Percentiles rank a stretch among this genome's conserved stretches.
These are phyloP conservation scores for Antigone vipio DNA, from an alignment of 2,113 vertebrate species.

Conservation along the genomic window DNA sequence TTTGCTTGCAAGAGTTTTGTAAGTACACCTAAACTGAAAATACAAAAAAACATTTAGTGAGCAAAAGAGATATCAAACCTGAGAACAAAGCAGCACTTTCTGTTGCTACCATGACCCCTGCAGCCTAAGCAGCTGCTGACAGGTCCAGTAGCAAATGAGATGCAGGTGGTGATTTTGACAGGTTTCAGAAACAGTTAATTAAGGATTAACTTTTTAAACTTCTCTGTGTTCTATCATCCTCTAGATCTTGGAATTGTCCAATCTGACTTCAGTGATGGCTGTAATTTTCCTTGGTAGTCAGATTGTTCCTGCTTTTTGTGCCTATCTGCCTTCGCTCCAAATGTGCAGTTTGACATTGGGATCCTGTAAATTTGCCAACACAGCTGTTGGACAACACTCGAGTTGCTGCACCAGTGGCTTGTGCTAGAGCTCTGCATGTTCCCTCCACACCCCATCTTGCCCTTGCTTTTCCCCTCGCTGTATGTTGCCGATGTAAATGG, in stretches of 20 bases:
- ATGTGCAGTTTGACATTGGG: not conserved
- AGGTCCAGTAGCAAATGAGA: not conserved
- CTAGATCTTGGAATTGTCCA: not conserved
- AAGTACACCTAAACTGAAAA: not conserved
- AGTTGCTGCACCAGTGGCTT: not conserved
- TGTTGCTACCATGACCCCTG: not conserved
- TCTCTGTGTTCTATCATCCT: not conserved
- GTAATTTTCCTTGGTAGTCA: not conserved
- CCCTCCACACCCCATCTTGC: accelerated
- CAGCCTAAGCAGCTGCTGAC: conserved; percentile 4
- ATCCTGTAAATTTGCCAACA: not conserved
- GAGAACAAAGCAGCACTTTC: not conserved
- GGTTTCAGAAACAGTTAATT: not conserved
- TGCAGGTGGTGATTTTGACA: not conserved
- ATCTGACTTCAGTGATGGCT: accelerated
- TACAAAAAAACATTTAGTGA: not conserved
- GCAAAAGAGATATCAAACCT: not conserved
- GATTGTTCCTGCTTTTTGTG: not conserved
- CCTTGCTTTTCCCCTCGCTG: not conserved
- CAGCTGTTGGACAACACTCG: not conserved
- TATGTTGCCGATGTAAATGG: not conserved
- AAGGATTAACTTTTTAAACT: conserved; percentile 21
- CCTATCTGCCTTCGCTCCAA: not conserved
- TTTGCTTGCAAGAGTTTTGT: not conserved
- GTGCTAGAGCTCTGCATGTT: not conserved